Percentiles rank a stretch among this genome's conserved stretches.
These are phyloP conservation scores for Eulithis prunata DNA, from an alignment of 2,888 invertebrate genomes.

Conservation along the genomic window DNA sequence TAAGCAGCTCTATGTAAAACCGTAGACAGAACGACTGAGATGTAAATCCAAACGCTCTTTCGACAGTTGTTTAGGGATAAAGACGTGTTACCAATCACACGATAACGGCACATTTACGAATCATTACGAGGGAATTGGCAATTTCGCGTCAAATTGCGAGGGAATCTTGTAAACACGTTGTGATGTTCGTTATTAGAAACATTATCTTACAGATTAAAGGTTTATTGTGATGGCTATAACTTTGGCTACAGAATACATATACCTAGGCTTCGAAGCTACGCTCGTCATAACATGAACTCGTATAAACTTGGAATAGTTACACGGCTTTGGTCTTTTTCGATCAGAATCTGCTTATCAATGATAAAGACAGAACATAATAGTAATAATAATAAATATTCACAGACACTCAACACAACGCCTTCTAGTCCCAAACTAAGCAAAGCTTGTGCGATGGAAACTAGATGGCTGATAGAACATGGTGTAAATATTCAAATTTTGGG, in stretches of 20 bases:
- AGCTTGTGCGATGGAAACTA: no score
- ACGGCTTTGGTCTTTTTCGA: no score
- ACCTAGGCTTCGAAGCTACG: not conserved
- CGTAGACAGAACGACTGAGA: not conserved
- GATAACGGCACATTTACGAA: slow-evolving; percentile 21
- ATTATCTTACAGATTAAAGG: not conserved
- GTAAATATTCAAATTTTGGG: no score
- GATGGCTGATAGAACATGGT: no score
- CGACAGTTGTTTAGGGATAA: slow-evolving; percentile 7
- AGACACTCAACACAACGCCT: no score
- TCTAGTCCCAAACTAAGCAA: no score
- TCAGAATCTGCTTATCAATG: no score
- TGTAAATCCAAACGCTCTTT: not conserved
- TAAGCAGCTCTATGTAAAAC: no score
- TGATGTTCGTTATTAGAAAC: slow-evolving; percentile 1
- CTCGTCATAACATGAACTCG: not conserved
- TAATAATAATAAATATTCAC: no score
- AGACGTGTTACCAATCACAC: slow-evolving; percentile 26
- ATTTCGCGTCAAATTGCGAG: slow-evolving; percentile 21
- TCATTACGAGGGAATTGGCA: slow-evolving; percentile 31
- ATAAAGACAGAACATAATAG: no score
- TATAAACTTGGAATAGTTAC: no score
- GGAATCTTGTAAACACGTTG: slow-evolving; percentile 16
- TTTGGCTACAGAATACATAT: not conserved
- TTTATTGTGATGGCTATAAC: not conserved